Evolutionary conservation across 2,888 invertebrate species (phyloP).

Genomic region (Cistogaster globosa): DNA sequence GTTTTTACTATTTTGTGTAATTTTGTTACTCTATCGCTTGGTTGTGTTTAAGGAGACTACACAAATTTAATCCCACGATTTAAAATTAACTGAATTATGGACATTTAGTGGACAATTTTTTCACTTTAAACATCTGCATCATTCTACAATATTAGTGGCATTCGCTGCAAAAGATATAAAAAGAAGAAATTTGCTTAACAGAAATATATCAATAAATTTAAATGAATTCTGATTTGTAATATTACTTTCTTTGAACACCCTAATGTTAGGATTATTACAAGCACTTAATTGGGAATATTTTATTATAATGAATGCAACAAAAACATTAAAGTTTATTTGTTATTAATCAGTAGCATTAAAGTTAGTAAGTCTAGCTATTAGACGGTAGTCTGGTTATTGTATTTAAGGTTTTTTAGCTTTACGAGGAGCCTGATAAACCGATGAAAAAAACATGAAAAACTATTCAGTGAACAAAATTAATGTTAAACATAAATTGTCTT

Average conservation of each 20-base stretch:
- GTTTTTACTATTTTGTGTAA: slow-evolving; percentile 29
- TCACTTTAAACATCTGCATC: slow-evolving; percentile 8
- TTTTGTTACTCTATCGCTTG: slow-evolving; percentile 16
- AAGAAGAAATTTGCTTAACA: not conserved
- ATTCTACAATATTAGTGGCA: slow-evolving; percentile 24
- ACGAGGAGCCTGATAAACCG: too few relatives aligned
- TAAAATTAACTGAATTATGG: too few relatives aligned
- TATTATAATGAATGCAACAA: slow-evolving; percentile 51
- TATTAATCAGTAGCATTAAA: slow-evolving; percentile 43
- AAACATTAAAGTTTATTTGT: slow-evolving; percentile 62
- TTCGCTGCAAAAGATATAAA: not conserved
- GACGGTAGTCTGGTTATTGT: too few relatives aligned
- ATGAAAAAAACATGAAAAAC: too few relatives aligned
- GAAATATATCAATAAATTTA: not conserved
- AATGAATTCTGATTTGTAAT: not conserved
- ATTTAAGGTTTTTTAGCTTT: too few relatives aligned
- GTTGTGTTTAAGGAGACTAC: not conserved
- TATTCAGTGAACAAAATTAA: slow-evolving; percentile 68
- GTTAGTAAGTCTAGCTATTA: slow-evolving; percentile 47
- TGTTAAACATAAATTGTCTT: slow-evolving; percentile 62
- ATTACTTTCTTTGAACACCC: not conserved
- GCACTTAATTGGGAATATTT: slow-evolving; percentile 39
- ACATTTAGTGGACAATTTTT: slow-evolving; percentile 66
- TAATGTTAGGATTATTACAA: slow-evolving; percentile 30
- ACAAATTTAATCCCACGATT: too few relatives aligned